These are phyloP conservation scores for Melipona quadrifasciata DNA, from an alignment of 1,140 invertebrate genomes.

Conservation along the genomic window DNA sequence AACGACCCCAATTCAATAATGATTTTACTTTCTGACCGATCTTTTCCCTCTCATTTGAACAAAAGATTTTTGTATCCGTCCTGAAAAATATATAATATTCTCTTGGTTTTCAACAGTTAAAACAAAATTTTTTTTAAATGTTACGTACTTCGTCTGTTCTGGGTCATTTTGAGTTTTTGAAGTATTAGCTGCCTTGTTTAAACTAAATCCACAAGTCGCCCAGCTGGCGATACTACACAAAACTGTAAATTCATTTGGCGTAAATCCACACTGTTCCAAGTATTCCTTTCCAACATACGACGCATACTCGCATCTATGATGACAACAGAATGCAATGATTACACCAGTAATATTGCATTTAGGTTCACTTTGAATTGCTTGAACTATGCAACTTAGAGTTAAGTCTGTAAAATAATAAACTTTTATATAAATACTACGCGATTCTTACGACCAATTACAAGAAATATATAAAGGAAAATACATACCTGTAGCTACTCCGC, in stretches of 20 bases:
- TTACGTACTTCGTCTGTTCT: slow-evolving; percentile 10
- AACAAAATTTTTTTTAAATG: slow-evolving; percentile 30
- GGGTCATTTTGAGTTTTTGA: not conserved
- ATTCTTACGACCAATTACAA: not conserved
- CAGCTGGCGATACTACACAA: slow-evolving; percentile 91
- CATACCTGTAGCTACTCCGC: slow-evolving; percentile 91
- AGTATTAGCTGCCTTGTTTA: slow-evolving; percentile 35
- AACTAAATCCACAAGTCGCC: slow-evolving; percentile 89
- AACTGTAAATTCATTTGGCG: slow-evolving; percentile 86
- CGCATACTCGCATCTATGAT: slow-evolving; percentile 90
- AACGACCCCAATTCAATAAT: slow-evolving; percentile 88
- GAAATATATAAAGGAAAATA: not conserved
- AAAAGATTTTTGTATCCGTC: not conserved
- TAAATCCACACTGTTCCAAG: slow-evolving; percentile 83
- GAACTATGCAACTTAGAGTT: slow-evolving; percentile 86
- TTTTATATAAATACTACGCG: not conserved
- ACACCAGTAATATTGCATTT: slow-evolving; percentile 83
- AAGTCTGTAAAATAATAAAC: slow-evolving; percentile 83
- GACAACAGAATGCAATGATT: slow-evolving; percentile 92
- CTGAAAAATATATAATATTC: slow-evolving; percentile 41
- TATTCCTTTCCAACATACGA: slow-evolving; percentile 87
- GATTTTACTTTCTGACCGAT: slow-evolving; percentile 89
- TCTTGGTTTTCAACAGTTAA: not conserved
- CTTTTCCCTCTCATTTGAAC: slow-evolving; percentile 81
- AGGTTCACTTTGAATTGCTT: slow-evolving; percentile 72